These are phyloP conservation scores for Zoanthus sansibaricus DNA, from an alignment of 92 coral and sea anemone genomes.

Conservation along the genomic window DNA sequence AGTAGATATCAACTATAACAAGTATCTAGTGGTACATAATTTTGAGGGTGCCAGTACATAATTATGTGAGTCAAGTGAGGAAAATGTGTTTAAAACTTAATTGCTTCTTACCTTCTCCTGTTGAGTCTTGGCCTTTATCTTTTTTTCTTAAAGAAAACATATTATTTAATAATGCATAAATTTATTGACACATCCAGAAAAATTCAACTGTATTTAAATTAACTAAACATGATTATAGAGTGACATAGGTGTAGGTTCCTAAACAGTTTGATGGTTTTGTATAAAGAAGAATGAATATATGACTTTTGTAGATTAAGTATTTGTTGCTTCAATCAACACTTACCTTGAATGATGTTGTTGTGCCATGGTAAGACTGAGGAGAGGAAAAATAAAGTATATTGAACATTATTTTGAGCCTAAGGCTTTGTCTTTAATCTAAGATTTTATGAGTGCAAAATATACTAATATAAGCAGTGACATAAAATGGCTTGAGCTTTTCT, in stretches of 20 bases:
- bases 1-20: conserved; percentile 11
- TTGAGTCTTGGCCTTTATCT: not conserved
- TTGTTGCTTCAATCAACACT: conserved; percentile 11
- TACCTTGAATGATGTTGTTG: conserved; percentile 33
- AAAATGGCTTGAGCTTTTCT: conserved; percentile 29
- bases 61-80: conserved; percentile 15
- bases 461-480: conserved; percentile 31
- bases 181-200: conserved; percentile 13
- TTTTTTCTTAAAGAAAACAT: conserved; percentile 12
- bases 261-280: conserved; percentile 25
- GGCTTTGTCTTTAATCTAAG: conserved; percentile 36
- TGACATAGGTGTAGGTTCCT: conserved; percentile 30
- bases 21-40: conserved; percentile 13
- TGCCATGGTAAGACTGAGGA: conserved; percentile 34
- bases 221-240: conserved; percentile 27
- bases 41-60: conserved; percentile 16
- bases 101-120: conserved; percentile 19
- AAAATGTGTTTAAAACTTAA: conserved; percentile 8
- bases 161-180: conserved; percentile 10
- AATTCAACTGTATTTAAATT: conserved; percentile 22
- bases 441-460: conserved; percentile 30
- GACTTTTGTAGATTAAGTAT: conserved; percentile 22
- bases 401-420: conserved; percentile 31
- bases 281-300: conserved; percentile 5
- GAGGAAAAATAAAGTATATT: conserved; percentile 34